These are phyloP conservation scores for Sebastes aleutianus DNA, from an alignment of 2,797 vertebrate species.

Conservation along the genomic window DNA sequence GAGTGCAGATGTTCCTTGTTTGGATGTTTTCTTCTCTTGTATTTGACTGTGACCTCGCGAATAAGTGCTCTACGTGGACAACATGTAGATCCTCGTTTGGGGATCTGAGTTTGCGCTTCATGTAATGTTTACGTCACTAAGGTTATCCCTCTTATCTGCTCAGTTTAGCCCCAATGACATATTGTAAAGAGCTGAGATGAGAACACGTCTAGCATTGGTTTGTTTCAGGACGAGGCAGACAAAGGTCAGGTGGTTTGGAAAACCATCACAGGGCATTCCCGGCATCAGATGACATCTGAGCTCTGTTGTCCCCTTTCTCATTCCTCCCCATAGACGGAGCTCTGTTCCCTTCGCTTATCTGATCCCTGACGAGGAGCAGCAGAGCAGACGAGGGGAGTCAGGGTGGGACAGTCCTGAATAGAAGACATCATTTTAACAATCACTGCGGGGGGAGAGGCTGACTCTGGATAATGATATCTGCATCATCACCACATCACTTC, in stretches of 20 bases:
- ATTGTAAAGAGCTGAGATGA: background rate
- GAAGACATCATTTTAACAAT: background rate
- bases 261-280: constrained; percentile 31
- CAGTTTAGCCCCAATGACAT: background rate
- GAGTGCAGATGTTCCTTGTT: background rate
- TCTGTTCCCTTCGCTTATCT: constrained; percentile 62
- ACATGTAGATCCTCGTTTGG: background rate
- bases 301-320: constrained; percentile 11
- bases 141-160: background rate
- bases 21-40: background rate
- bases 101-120: background rate
- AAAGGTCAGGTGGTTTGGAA: constrained; percentile 36
- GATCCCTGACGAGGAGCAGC: constrained; percentile 32
- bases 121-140: background rate
- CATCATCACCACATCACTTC: constrained; percentile 22
- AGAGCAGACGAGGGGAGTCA: background rate
- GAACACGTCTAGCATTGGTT: constrained; percentile 28
- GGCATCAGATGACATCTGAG: constrained; percentile 41
- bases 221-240: constrained; percentile 34
- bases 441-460: too few relatives aligned
- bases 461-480: constrained; percentile 2
- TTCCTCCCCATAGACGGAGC: constrained; percentile 26
- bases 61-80: background rate
- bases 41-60: background rate
- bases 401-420: background rate